A percentile compares a stretch with the other conserved stretches of the same genome.
These are phyloP conservation scores for Myrmecophaga tridactyla DNA, from an alignment of 2,113 vertebrate genomes.

Conservation along the genomic window DNA sequence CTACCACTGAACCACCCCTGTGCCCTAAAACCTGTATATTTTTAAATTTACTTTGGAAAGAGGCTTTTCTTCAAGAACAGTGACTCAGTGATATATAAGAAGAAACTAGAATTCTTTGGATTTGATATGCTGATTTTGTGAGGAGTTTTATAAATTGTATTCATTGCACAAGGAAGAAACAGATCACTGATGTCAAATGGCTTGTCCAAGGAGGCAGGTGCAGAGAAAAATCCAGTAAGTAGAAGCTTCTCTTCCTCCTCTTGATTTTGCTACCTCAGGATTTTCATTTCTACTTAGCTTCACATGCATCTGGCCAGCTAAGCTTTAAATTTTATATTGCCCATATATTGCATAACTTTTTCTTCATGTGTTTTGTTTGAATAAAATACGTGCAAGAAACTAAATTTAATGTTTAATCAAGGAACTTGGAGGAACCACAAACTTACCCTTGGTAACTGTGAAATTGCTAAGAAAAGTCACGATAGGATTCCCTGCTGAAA, in stretches of 20 bases:
- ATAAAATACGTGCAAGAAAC: background rate
- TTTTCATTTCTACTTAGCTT: background rate
- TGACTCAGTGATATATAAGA: fast-evolving
- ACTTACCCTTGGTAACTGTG: constrained; percentile 69
- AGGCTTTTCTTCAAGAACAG: background rate
- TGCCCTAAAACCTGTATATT: background rate
- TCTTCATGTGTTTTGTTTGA: background rate
- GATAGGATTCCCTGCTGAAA: background rate
- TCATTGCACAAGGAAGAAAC: background rate
- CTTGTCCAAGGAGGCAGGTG: background rate
- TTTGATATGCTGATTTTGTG: fast-evolving
- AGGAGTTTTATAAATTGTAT: fast-evolving
- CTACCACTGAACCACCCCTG: too few species aligned
- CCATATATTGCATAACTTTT: background rate
- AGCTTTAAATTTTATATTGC: background rate
- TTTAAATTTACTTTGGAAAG: background rate
- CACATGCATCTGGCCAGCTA: background rate
- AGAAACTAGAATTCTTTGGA: background rate
- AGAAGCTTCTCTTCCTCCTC: background rate
- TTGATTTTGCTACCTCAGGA: too few species aligned
- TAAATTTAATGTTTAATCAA: background rate
- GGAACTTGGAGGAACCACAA: background rate
- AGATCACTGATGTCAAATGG: fast-evolving
- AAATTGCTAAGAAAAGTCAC: constrained; percentile 68
- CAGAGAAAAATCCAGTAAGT: too few species aligned